phyloP scores from a whole-genome alignment of 2,888 invertebrate species.

The Dolichomitus sp. region DNA sequence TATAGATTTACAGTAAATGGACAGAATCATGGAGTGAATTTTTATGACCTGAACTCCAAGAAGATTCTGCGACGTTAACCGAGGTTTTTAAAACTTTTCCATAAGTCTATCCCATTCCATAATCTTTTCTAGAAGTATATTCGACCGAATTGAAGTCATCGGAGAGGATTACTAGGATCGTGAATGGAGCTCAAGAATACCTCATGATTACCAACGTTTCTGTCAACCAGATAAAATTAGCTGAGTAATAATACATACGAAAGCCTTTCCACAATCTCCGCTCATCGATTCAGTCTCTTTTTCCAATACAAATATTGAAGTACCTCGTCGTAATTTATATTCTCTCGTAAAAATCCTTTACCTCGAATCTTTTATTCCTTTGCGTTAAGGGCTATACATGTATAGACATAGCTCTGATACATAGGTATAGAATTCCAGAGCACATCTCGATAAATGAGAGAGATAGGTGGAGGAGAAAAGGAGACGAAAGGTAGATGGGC shows the following conservation, averaged over 20 bases:
- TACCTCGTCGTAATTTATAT: slow-evolving; percentile 28
- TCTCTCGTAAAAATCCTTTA: slow-evolving; percentile 5
- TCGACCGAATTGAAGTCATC: too few species aligned
- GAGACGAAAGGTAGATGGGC: slow-evolving; percentile 27
- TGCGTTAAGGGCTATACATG: not conserved
- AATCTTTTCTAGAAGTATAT: too few species aligned
- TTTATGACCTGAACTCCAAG: too few species aligned
- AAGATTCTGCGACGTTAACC: too few species aligned
- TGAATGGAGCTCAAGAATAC: too few species aligned
- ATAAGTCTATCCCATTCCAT: too few species aligned
- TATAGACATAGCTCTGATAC: not conserved
- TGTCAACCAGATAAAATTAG: not conserved
- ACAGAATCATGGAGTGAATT: too few species aligned
- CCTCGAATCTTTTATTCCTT: slow-evolving; percentile 28
- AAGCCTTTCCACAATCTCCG: not conserved
- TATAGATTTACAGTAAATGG: too few species aligned
- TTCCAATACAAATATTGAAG: slow-evolving; percentile 27
- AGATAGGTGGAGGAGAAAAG: not conserved
- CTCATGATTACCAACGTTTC: not conserved
- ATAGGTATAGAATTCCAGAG: slow-evolving; percentile 3
- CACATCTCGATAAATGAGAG: slow-evolving; percentile 46
- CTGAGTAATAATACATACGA: not conserved
- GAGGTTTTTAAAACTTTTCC: too few species aligned
- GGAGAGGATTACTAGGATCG: too few species aligned
- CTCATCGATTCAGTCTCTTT: not conserved